Base-by-base conservation (phyloP, 2,113 vertebrate species). In the Andinoacara biseriatus region DNA sequence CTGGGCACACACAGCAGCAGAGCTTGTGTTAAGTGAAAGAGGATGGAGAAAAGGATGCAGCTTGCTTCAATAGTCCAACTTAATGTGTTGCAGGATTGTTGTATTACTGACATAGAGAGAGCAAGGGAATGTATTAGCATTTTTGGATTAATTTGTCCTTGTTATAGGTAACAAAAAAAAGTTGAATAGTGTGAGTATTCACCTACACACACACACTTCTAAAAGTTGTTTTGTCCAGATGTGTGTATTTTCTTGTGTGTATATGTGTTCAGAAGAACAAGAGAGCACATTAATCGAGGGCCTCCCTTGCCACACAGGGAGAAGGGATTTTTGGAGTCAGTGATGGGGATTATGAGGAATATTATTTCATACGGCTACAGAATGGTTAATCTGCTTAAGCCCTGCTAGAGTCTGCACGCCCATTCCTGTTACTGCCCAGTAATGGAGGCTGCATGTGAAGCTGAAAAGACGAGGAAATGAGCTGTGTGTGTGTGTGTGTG, bases 331-430 rank as follows among this genome's bases (percentile, higher is more conserved):
- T 93, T 26, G 3, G 62, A 90, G 80, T 89, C 80, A 59, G 11
- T 85, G 81, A 84, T 72, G 85, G 75, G 81, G 90, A 93, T 94
- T 94, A 91, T 80, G 74, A 75, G 62, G 84, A 92, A 87, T 88
- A 89, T 92, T 56, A 90, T 93, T 93, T 91, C 57, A 88, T 91
- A 80, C 38, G 8, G 58, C 86, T 84, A 76, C 58, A 89, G 87
- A 90, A 90, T 89, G 72, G 61, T 90, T 93, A 88, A 93, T 93
- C 94, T 91, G 80, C 61, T 90, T 88, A 89, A 89, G 5, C 86
- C 43, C 80, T 4, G 65, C 65, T 89, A 78, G 57, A 90, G 88
- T 81, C 87, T 87, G 81, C 86, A 81, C 61, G 52, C 80, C 85
- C 80, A 33, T 81, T 83, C 84, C 57, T 60, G 88, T 80, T 77